phyloP scores from a whole-genome alignment of 2,797 vertebrate genomes.

The Eulemur coronatus region DNA sequence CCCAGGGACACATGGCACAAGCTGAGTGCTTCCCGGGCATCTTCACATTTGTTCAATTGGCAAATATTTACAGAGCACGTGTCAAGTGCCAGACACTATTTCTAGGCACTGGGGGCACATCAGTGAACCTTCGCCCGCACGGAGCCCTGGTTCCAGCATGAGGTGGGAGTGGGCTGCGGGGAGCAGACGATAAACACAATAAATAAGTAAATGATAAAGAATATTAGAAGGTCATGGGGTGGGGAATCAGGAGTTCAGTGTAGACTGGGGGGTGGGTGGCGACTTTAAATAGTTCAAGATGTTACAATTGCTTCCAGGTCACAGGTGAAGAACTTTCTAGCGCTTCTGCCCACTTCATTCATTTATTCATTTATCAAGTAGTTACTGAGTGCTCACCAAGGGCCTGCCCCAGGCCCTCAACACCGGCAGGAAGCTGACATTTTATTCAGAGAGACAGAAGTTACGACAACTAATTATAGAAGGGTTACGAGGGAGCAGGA shows the following conservation, averaged over 20 bases:
- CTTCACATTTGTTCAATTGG: neutral
- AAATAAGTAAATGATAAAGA: neutral
- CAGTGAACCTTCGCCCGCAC: neutral
- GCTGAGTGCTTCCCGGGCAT: neutral
- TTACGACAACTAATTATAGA: neutral
- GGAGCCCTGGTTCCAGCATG: neutral
- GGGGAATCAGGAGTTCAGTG: neutral
- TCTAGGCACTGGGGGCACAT: neutral
- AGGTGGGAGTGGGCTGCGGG: neutral
- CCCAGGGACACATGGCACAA: neutral
- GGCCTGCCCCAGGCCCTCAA: neutral
- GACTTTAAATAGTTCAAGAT: neutral
- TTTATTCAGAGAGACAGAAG: neutral
- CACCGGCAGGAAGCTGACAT: neutral
- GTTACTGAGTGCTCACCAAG: neutral
- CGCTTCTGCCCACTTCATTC: neutral
- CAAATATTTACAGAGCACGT: neutral
- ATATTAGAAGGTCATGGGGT: neutral
- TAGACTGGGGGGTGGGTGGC: too few species aligned
- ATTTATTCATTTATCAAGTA: neutral
- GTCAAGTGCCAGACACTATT: neutral
- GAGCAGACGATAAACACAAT: neutral
- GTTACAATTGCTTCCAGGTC: neutral
- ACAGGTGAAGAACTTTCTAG: neutral
- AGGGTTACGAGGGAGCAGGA: neutral